These are phyloP conservation scores for Drosophila pectinifera DNA, from an alignment of 1,140 invertebrate genomes.

Conservation along the genomic window DNA sequence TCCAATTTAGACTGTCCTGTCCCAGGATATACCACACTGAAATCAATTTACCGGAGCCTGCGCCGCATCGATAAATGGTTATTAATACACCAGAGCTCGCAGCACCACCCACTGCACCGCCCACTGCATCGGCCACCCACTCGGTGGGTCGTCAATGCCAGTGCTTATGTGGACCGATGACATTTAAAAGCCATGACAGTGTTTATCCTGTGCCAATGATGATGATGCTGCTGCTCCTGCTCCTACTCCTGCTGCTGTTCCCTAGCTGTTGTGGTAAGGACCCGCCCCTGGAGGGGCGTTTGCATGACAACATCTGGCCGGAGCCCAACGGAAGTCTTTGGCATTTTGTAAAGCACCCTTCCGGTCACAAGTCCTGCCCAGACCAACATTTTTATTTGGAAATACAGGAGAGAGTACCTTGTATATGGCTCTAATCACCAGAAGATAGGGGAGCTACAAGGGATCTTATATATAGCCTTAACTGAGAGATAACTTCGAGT, in stretches of 20 bases:
- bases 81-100: constrained; percentile 47
- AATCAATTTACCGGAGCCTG: constrained; percentile 53
- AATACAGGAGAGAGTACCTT: constrained; percentile 6
- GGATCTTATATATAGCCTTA: no score
- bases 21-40: constrained; percentile 45
- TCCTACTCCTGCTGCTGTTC: constrained; percentile 10
- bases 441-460: neutral
- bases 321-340: constrained; percentile 51
- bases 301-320: constrained; percentile 55
- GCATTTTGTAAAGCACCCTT: constrained; percentile 61
- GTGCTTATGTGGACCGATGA: constrained; percentile 57
- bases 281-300: constrained; percentile 36
- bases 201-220: constrained; percentile 57
- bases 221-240: constrained; percentile 14
- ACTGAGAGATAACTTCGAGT: neutral
- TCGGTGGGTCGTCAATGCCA: constrained; percentile 46
- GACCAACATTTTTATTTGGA: constrained; percentile 5
- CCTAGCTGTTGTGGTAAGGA: constrained; percentile 16
- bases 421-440: neutral
- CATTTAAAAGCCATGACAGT: constrained; percentile 77
- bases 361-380: constrained; percentile 14
- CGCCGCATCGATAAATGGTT: constrained; percentile 54
- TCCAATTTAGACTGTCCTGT: neutral
- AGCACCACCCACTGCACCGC: constrained; percentile 9
- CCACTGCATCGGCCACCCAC: constrained; percentile 6